These are phyloP conservation scores for Thaumatotibia leucotreta DNA, from an alignment of 1,140 invertebrate species.

Conservation along the genomic window DNA sequence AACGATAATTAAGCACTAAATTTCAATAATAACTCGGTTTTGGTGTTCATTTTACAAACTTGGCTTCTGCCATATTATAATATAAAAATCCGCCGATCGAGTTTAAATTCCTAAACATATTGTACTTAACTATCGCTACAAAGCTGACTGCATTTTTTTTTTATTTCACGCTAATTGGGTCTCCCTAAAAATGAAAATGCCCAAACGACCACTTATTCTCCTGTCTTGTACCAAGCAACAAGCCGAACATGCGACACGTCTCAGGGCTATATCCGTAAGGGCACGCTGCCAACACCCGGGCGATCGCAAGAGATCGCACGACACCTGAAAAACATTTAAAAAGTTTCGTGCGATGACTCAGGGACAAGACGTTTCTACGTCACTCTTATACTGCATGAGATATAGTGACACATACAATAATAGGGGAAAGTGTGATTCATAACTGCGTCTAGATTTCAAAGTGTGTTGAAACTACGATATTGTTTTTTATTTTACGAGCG, in stretches of 20 bases:
- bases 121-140: neutral
- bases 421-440: neutral
- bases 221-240: slow-evolving; percentile 15
- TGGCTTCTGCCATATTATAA: no score
- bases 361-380: neutral
- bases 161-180: neutral
- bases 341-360: neutral
- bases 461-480: neutral
- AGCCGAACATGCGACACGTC: slow-evolving; percentile 33
- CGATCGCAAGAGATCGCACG: slow-evolving; percentile 34
- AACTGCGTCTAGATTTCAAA: neutral
- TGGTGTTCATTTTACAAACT: no score
- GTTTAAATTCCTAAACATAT: no score
- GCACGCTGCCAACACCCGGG: slow-evolving; percentile 53
- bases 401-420: neutral
- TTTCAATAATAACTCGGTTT: no score
- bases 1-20: no score
- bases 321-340: slow-evolving; percentile 45
- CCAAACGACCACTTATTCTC: neutral
- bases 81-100: no score
- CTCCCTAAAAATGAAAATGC: no score
- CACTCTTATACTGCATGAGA: neutral
- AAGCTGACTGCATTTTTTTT: neutral
- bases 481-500: neutral
- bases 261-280: slow-evolving; percentile 59